Percentiles rank a stretch among this genome's conserved stretches.
phyloP scores from a whole-genome alignment of 2,888 invertebrate species.

The Allolobophora icterica region DNA sequence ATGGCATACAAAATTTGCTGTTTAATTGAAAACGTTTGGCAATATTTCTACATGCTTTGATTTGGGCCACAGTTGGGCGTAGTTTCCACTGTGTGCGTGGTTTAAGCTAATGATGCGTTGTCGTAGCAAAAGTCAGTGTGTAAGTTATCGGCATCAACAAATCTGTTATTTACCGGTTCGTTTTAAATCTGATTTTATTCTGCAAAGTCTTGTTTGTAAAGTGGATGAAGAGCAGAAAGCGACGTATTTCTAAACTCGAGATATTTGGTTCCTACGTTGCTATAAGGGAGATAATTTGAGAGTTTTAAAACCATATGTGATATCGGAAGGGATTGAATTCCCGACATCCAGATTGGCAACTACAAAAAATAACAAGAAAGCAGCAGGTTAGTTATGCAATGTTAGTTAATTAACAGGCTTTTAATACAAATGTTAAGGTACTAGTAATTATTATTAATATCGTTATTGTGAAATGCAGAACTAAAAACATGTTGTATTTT shows the following conservation, averaged over 20 bases:
- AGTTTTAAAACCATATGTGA: slow-evolving; percentile 1
- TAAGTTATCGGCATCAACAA: not conserved
- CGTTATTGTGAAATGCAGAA: not conserved
- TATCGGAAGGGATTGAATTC: not conserved
- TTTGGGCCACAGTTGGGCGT: not conserved
- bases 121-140: not conserved
- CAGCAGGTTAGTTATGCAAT: not conserved
- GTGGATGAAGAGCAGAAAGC: not conserved
- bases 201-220: not conserved
- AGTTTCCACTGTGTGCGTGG: not conserved
- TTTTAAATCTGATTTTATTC: not conserved
- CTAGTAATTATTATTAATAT: not conserved
- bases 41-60: not conserved
- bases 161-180: not conserved
- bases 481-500: not conserved
- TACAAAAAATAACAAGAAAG: not conserved
- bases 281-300: not conserved
- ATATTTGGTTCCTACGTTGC: not conserved
- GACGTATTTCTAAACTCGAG: not conserved
- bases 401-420: not conserved
- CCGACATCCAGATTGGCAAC: not conserved
- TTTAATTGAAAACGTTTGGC: not conserved
- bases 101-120: not conserved
- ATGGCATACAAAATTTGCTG: not conserved
- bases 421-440: not conserved